Evolutionary conservation across 2,113 vertebrate species (phyloP).

Genomic region (Esox niger): DNA sequence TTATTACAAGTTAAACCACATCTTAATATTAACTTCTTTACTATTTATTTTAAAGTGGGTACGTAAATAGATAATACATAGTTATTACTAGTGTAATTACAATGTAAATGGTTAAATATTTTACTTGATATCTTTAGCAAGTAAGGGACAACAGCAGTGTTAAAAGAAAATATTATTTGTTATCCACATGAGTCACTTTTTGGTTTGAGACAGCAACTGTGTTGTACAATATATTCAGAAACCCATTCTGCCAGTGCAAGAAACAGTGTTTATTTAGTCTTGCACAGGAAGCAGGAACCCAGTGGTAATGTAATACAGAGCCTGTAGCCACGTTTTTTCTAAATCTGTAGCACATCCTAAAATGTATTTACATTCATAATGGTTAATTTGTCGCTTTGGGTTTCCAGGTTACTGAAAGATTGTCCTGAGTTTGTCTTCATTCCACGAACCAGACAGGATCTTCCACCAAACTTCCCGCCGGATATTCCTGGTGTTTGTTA

Average conservation of each 20-base stretch:
- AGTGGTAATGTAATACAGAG: not conserved
- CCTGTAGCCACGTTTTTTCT: not conserved
- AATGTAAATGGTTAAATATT: not conserved
- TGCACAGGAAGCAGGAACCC: not conserved
- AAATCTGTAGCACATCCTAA: constrained; percentile 33
- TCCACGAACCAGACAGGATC: constrained; percentile 90
- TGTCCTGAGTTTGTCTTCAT: constrained; percentile 89
- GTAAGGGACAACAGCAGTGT: no score
- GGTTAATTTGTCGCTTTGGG: constrained; percentile 55
- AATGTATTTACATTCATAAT: constrained; percentile 39
- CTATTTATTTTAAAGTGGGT: not conserved
- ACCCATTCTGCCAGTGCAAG: not conserved
- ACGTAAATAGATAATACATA: not conserved
- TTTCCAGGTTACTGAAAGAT: constrained; percentile 87
- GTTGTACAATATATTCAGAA: not conserved
- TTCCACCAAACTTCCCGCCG: constrained; percentile 92
- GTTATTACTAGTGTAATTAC: not conserved
- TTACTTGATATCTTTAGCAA: no score
- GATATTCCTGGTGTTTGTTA: constrained; percentile 96
- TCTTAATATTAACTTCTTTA: no score
- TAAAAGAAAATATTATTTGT: not conserved
- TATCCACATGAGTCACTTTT: not conserved
- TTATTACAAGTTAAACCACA: no score
- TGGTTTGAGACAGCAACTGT: not conserved
- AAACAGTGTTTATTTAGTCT: not conserved